Conservation (phyloP, 2,797 vertebrate genomes). For the Microchirus variegatus region DNA sequence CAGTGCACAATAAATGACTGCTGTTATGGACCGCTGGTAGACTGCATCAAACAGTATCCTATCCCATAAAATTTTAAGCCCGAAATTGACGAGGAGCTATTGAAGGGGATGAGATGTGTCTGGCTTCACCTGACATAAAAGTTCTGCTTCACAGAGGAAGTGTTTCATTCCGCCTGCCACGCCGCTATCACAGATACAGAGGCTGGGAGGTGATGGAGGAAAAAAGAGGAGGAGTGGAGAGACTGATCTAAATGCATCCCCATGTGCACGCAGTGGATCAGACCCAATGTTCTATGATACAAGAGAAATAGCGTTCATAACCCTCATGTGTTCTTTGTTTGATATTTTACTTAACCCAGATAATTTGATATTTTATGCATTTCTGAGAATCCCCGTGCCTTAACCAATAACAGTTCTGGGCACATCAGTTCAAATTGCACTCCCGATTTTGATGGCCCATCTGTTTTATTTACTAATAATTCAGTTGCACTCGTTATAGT, state of each 20-base stretch:
- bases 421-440: conserved; percentile 23
- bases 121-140: conserved; percentile 94
- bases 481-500: background rate
- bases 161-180: conserved; percentile 84
- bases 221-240: conserved; percentile 38
- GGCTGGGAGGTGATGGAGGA: conserved; percentile 64
- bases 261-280: conserved; percentile 58
- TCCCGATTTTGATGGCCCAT: conserved; percentile 4
- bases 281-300: conserved; percentile 57
- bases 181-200: conserved; percentile 71
- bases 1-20: conserved; percentile 99
- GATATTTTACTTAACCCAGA: conserved; percentile 18
- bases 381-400: conserved; percentile 10
- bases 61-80: conserved; percentile 94
- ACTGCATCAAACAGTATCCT: conserved; percentile 99
- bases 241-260: conserved; percentile 70
- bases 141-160: conserved; percentile 90
- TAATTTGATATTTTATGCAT: conserved; percentile 18
- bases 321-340: conserved; percentile 23
- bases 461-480: conserved; percentile 9
- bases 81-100: conserved; percentile 91
- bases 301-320: conserved; percentile 34
- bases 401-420: conserved; percentile 60
- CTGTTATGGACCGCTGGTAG: conserved; percentile 99
- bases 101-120: conserved; percentile 89